Evolutionary conservation across 2,797 vertebrate species (phyloP).

Genomic region (Hoplostethus mediterraneus): DNA sequence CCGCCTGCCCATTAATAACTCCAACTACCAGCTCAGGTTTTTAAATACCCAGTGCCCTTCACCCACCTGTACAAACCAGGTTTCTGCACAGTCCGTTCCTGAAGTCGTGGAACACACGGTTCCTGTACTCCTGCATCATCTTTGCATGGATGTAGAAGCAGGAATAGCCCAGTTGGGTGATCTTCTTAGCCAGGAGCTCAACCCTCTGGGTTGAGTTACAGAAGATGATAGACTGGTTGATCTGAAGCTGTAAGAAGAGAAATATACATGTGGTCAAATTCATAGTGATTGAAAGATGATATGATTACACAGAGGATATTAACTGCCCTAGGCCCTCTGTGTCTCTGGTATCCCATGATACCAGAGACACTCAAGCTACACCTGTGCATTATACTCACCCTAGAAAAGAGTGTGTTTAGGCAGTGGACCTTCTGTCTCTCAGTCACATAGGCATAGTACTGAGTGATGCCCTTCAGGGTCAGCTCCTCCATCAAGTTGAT

Average conservation of each 20-base stretch:
- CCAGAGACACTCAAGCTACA: neutral
- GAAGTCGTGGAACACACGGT: constrained; percentile 82
- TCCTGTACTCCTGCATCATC: constrained; percentile 84
- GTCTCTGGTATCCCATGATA: neutral
- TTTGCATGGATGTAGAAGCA: constrained; percentile 84
- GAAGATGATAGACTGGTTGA: constrained; percentile 82
- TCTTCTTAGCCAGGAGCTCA: constrained; percentile 81
- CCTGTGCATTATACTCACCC: constrained; percentile 61
- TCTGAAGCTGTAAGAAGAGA: constrained; percentile 71
- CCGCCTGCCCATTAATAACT: neutral
- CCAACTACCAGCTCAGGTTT: neutral
- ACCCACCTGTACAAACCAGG: constrained; percentile 79
- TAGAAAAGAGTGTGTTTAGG: constrained; percentile 85
- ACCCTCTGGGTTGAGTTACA: constrained; percentile 82
- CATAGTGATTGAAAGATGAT: neutral
- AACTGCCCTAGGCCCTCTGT: neutral
- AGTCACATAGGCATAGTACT: constrained; percentile 85
- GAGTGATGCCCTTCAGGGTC: constrained; percentile 85
- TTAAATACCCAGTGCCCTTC: neutral
- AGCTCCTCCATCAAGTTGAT: constrained; percentile 87
- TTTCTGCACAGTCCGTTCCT: constrained; percentile 81
- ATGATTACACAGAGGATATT: too few relatives aligned
- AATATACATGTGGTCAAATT: constrained; percentile 12
- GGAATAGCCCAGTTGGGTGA: constrained; percentile 82
- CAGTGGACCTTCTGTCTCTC: constrained; percentile 86